These are phyloP conservation scores for Glomeris marginata DNA, from an alignment of 2,888 invertebrate genomes.

Conservation along the genomic window DNA sequence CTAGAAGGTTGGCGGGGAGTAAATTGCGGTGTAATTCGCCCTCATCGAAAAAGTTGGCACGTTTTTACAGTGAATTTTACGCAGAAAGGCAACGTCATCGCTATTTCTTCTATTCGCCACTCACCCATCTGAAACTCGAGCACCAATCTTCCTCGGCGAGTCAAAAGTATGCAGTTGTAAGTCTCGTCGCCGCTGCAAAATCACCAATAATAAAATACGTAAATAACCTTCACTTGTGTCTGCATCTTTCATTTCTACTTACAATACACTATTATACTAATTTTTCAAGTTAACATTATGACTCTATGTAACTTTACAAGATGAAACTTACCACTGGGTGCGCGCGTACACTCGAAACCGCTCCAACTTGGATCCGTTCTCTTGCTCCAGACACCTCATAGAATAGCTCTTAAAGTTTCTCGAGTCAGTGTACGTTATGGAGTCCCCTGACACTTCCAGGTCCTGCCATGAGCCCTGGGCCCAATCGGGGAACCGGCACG, in stretches of 20 bases:
- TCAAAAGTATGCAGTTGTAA: constrained; percentile 43
- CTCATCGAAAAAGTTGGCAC: neutral
- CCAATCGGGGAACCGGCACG: constrained; percentile 43
- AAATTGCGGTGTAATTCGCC: neutral
- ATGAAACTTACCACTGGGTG: constrained; percentile 37
- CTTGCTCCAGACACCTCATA: constrained; percentile 33
- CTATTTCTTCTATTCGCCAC: neutral
- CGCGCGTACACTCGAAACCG: constrained; percentile 37
- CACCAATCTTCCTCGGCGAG: constrained; percentile 42
- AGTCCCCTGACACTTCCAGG: constrained; percentile 34
- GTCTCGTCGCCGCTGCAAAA: constrained; percentile 40
- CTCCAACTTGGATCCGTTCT: constrained; percentile 30
- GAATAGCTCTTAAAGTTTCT: constrained; percentile 38
- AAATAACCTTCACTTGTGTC: constrained; percentile 3
- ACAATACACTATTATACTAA: too few relatives aligned
- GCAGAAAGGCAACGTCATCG: neutral
- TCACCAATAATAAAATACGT: constrained; percentile 10
- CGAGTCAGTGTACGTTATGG: constrained; percentile 37
- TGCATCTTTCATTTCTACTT: neutral
- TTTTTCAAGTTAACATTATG: too few relatives aligned
- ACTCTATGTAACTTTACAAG: too few relatives aligned
- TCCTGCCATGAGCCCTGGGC: constrained; percentile 47
- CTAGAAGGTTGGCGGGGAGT: neutral
- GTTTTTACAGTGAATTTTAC: constrained; percentile 13
- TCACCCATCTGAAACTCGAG: constrained; percentile 42